Conservation (phyloP, 2,797 vertebrate genomes). For the Chelonia mydas region DNA sequence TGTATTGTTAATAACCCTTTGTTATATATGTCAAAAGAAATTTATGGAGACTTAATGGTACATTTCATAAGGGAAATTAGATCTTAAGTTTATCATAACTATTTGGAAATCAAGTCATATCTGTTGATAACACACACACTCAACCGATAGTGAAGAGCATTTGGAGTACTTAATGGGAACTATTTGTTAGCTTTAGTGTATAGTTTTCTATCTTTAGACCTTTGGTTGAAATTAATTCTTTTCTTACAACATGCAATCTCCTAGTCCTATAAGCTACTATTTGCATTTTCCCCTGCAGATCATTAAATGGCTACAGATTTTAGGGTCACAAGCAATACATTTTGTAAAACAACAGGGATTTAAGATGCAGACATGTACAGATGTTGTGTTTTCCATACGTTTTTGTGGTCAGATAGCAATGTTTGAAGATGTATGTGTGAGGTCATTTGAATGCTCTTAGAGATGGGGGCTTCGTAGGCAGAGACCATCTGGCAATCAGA, state of each 20-base stretch:
- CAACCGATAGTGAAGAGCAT: constrained; percentile 20
- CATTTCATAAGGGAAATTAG: constrained; percentile 84
- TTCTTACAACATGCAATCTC: constrained; percentile 27
- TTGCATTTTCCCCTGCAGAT: constrained; percentile 73
- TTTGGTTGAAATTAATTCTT: constrained; percentile 6
- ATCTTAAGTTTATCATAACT: constrained; percentile 72
- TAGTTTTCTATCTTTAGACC: constrained; percentile 75
- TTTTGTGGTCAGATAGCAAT: constrained; percentile 75
- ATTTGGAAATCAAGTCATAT: constrained; percentile 70
- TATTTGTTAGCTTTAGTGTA: constrained; percentile 64
- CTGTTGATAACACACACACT: constrained; percentile 48
- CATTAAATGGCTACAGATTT: constrained; percentile 61
- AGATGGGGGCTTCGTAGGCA: constrained; percentile 64
- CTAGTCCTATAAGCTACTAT: constrained; percentile 35
- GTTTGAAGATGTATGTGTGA: constrained; percentile 81
- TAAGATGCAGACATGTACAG: constrained; percentile 72
- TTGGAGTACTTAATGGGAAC: constrained; percentile 69
- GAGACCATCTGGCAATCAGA: constrained; percentile 79
- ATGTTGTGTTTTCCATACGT: constrained; percentile 69
- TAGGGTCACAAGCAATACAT: constrained; percentile 75
- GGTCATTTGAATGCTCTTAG: constrained; percentile 77
- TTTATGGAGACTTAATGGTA: constrained; percentile 80
- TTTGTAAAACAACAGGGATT: constrained; percentile 75
- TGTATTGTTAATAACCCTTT: constrained; percentile 84
- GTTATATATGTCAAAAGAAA: constrained; percentile 83